Evolutionary conservation across 2,888 invertebrate species (phyloP), one percentile per base, ranked within the genome.

Genomic region (Drosophila meridiana): DNA sequence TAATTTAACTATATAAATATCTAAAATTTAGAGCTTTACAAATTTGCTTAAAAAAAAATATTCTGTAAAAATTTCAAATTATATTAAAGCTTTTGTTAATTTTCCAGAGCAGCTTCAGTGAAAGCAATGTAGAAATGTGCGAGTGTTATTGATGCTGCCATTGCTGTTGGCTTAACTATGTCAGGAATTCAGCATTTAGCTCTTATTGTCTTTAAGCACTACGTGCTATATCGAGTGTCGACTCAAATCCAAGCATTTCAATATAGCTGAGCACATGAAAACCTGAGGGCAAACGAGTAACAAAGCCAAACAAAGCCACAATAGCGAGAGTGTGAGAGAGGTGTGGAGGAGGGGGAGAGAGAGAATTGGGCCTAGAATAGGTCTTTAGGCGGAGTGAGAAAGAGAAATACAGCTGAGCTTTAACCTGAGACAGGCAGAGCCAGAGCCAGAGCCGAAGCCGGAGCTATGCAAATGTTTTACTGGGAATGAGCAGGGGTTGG

Each of bases 251-350:
- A 26, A 70, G 60, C 63, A 79, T 69, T 79, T 75, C 76, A 66
- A 78, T 78, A 62, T 64, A 50, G 58, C 60, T 61, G 47, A 80
- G 61, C 50, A 64, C 47, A 74, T 48, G 55, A 59, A 64, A 64
- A 53, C 66, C 66, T 59, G 63, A 62, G 14, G 52, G 76, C 73
- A 66, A 56, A 64, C 55, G 55, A 34, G 74, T 70, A 80, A 73
- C 77, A 83, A 67, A 71, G 62, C 47, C 53, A 69, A 83, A 68
- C 72, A 87, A 74, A 74, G 67, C 56, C 42, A 9, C 47, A 26
- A 13, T 30, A 38, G 8, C 13, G 11, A 20, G 9, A 43, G 32
- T 13, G 30, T 45, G 11, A 34, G 26, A 55, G 14, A 38, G 38
- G 14, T 3, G 20, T 20, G 20, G 20, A 20, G 8, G 36, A 4